A percentile compares a stretch with the other conserved stretches of the same genome.
These are phyloP conservation scores for Paguma larvata DNA, from an alignment of 2,797 vertebrate species.

Conservation along the genomic window DNA sequence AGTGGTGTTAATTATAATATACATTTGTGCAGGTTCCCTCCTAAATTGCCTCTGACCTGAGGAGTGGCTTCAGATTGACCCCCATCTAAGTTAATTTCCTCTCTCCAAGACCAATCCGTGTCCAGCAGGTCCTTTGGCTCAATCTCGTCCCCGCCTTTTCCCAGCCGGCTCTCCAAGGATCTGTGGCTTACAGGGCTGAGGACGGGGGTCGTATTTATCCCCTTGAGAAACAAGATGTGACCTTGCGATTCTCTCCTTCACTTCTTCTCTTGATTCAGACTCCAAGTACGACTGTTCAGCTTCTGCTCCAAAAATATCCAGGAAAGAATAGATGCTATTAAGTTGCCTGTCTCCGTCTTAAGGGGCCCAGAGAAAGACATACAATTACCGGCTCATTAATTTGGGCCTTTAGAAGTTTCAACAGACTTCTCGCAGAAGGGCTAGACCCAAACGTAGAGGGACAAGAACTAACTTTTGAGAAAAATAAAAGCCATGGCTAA, in stretches of 20 bases:
- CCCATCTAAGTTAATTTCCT: not conserved
- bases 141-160: not conserved
- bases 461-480: not conserved
- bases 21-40: not conserved
- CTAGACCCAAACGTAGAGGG: not conserved
- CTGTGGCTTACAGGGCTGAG: not conserved
- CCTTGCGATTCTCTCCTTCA: not conserved
- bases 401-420: slow-evolving; percentile 21
- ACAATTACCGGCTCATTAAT: slow-evolving; percentile 60
- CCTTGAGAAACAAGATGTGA: slow-evolving; percentile 17
- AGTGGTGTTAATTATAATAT: not conserved
- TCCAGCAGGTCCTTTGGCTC: not conserved
- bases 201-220: not conserved
- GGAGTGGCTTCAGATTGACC: not conserved
- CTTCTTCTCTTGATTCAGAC: slow-evolving; percentile 39
- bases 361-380: slow-evolving; percentile 57
- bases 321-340: slow-evolving; percentile 66
- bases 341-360: slow-evolving; percentile 51
- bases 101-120: not conserved
- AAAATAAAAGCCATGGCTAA: not conserved
- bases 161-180: not conserved
- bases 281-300: slow-evolving; percentile 52
- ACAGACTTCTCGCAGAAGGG: not conserved
- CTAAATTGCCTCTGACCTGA: not conserved
- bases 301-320: slow-evolving; percentile 69